Evolutionary conservation across 1,140 invertebrate species (phyloP).

Genomic region (Vanessa atalanta): DNA sequence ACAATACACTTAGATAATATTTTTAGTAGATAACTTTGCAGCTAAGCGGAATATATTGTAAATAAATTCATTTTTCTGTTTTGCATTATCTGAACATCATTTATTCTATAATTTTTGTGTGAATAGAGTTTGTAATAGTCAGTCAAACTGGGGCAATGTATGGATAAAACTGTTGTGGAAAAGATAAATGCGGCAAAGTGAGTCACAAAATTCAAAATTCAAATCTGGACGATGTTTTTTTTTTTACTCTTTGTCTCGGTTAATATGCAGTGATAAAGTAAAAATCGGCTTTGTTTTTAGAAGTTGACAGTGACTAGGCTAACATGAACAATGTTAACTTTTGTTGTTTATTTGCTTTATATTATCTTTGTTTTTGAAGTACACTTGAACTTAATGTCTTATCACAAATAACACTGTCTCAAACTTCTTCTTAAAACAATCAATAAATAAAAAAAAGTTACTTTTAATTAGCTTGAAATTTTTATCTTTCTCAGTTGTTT

Average conservation of each 20-base stretch:
- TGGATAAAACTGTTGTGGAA: constrained; percentile 68
- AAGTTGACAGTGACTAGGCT: neutral
- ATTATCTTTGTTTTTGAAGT: constrained; percentile 1
- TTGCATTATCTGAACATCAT: neutral
- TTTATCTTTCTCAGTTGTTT: too few relatives aligned
- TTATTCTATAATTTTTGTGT: neutral
- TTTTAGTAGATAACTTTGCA: neutral
- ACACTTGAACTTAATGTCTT: neutral
- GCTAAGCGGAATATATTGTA: neutral
- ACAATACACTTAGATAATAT: neutral
- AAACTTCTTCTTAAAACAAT: constrained; percentile 17
- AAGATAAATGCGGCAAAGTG: constrained; percentile 62
- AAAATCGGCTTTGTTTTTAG: neutral
- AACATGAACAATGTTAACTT: neutral
- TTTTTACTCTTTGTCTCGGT: neutral
- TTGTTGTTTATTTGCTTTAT: neutral
- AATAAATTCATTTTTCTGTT: constrained; percentile 11
- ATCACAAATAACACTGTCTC: neutral
- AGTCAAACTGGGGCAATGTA: constrained; percentile 77
- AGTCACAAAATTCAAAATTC: constrained; percentile 43
- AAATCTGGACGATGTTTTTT: constrained; percentile 12
- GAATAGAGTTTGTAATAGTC: constrained; percentile 8
- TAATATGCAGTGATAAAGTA: neutral
- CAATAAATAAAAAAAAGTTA: neutral
- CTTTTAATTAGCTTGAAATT: neutral